Evolutionary conservation across 2,113 vertebrate genomes (phyloP).

Genomic region (Neolamprologus tretocephalus): DNA sequence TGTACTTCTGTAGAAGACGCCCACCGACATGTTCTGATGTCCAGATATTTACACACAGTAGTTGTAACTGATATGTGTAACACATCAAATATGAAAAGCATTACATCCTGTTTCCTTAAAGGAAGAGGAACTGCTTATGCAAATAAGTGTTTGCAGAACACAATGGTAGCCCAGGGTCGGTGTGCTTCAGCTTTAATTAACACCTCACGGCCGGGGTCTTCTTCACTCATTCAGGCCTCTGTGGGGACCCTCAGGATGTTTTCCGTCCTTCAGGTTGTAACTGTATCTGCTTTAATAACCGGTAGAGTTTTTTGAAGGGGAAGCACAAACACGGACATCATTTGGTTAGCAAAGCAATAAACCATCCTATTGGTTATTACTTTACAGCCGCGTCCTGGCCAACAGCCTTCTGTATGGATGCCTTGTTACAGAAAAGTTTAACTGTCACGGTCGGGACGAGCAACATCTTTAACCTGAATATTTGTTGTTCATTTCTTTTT

Average conservation of each 20-base stretch:
- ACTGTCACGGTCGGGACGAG: neutral
- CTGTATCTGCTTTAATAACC: neutral
- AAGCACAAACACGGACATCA: neutral
- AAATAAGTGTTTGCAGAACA: neutral
- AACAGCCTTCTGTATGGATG: neutral
- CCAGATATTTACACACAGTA: neutral
- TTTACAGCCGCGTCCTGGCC: neutral
- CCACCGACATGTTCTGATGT: neutral
- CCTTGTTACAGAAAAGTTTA: neutral
- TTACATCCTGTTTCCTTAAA: neutral
- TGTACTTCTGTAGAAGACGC: neutral
- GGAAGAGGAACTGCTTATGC: constrained; percentile 8
- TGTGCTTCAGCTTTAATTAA: neutral
- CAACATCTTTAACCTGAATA: neutral
- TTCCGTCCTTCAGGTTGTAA: neutral
- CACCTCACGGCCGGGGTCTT: neutral
- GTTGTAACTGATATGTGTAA: neutral
- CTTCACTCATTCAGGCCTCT: neutral
- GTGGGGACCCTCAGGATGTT: neutral
- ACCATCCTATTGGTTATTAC: neutral
- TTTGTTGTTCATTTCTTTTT: neutral
- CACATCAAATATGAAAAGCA: neutral
- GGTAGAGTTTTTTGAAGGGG: neutral
- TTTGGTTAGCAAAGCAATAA: neutral
- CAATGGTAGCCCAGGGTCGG: neutral